Conservation (phyloP, 2,888 invertebrate genomes). For the Drosophila diplacantha region DNA sequence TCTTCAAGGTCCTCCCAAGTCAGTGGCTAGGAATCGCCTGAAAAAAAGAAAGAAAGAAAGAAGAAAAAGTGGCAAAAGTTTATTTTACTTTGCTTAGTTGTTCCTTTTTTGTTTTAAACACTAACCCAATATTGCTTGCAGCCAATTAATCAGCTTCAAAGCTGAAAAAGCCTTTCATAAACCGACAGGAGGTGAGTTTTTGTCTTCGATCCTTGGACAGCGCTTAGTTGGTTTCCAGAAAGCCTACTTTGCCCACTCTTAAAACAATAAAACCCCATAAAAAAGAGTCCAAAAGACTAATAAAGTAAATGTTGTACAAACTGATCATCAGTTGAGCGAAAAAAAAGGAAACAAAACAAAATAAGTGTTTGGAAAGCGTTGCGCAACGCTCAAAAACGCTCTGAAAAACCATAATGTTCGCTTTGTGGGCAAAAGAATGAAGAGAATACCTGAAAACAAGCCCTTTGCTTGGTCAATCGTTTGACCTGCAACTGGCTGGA, state of each 20-base stretch:
- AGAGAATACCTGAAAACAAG: constrained; percentile 30
- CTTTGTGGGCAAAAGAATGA: constrained; percentile 17
- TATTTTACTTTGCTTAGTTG: constrained; percentile 4
- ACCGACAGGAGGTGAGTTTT: constrained; percentile 47
- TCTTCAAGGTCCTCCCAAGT: too few relatives aligned
- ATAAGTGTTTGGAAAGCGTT: background rate
- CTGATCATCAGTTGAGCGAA: constrained; percentile 7
- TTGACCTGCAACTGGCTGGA: constrained; percentile 19
- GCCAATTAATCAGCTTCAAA: constrained; percentile 29
- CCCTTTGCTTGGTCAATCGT: constrained; percentile 31
- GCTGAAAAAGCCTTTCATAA: constrained; percentile 35
- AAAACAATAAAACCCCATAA: background rate
- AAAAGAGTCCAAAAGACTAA: background rate
- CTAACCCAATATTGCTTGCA: constrained; percentile 39
- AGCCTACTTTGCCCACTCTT: background rate
- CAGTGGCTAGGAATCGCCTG: constrained; percentile 7
- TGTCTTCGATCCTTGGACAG: constrained; percentile 6
- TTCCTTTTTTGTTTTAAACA: background rate
- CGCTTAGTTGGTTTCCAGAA: constrained; percentile 13
- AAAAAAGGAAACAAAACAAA: background rate
- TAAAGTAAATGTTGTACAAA: constrained; percentile 7
- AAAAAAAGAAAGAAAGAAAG: background rate
- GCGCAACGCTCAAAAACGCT: background rate
- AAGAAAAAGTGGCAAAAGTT: background rate
- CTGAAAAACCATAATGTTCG: background rate